These are phyloP conservation scores for Anolis sagrei DNA, from an alignment of 2,113 vertebrate genomes.

Conservation along the genomic window DNA sequence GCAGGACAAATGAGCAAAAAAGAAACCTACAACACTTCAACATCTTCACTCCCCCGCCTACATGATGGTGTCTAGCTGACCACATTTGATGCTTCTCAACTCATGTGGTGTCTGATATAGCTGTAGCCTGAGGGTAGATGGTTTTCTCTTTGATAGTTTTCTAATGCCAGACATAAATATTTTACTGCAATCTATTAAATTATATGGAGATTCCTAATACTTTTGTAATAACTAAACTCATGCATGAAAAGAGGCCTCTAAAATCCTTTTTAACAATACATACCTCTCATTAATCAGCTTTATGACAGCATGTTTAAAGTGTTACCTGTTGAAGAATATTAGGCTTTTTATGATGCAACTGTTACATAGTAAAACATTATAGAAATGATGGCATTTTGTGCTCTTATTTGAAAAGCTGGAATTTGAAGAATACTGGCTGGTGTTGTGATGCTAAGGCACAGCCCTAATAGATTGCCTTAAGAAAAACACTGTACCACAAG, in stretches of 20 bases:
- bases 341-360: slow-evolving; percentile 51
- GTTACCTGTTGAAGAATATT: slow-evolving; percentile 63
- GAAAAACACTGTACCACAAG: neutral
- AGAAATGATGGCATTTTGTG: slow-evolving; percentile 5
- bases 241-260: slow-evolving; percentile 65
- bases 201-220: slow-evolving; percentile 68
- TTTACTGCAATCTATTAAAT: slow-evolving; percentile 65
- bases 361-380: slow-evolving; percentile 58
- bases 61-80: neutral
- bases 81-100: neutral
- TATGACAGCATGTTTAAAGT: slow-evolving; percentile 48
- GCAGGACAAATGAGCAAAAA: neutral
- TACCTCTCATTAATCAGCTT: slow-evolving; percentile 67
- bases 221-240: slow-evolving; percentile 66
- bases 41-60: neutral
- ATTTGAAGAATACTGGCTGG: slow-evolving; percentile 54
- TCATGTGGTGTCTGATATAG: neutral
- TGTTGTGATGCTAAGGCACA: slow-evolving; percentile 27
- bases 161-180: slow-evolving; percentile 31
- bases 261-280: slow-evolving; percentile 62
- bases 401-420: neutral
- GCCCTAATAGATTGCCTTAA: neutral
- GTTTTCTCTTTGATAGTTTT: fast-evolving
- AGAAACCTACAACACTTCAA: neutral
- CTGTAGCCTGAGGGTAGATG: fast-evolving